Base-by-base conservation (phyloP, 1,140 invertebrate genomes). In the Manduca sexta region DNA sequence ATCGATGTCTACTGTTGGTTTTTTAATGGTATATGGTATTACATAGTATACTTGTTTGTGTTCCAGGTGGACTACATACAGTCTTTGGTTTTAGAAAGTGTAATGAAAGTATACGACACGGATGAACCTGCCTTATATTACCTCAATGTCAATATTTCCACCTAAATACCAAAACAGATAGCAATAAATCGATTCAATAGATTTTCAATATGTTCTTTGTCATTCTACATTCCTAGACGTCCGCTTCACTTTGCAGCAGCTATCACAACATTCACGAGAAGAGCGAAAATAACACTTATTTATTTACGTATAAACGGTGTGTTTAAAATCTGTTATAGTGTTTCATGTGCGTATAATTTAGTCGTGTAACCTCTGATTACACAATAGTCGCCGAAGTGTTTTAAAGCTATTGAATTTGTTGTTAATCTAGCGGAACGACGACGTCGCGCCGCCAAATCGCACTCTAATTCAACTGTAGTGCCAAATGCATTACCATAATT, bases 1-100 rank as follows among this genome's bases (percentile, higher is more conserved):
- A 38, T 37, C 6, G 10, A 17, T 49, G 6, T 14, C 12, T 26
- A 8, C 8, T 26, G 21, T 39, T 17, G 2, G 3, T 39, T 15
- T 39, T 17, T 39, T 39, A 15, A n/a, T n/a, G n/a, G 7, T 37
- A 37, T 15, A n/a, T 31, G 37, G 30, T 45, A 45, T 2, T 45
- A 50, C 6, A 52, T 46, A 30, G 12, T 44, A 14, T 47, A 30
- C 30, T 14, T 56, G 34, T 18, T 42, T 54, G 52, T 59, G 26
- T 74, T 75, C 41, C 69, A 84, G 80, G 74, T 81, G 2, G 67
- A 81, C 8, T 52, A 57, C 2, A 81, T 84, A 41, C 80, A 84
- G 45, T 61, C 60, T 2, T 43, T 73, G 8, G 74, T 84, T n/a
- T 48, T 81, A 39, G 33, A 70, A 50, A 60, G 60, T 7, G 34